Evolutionary conservation across 2,797 vertebrate species (phyloP).

Genomic region (Cygnus olor): DNA sequence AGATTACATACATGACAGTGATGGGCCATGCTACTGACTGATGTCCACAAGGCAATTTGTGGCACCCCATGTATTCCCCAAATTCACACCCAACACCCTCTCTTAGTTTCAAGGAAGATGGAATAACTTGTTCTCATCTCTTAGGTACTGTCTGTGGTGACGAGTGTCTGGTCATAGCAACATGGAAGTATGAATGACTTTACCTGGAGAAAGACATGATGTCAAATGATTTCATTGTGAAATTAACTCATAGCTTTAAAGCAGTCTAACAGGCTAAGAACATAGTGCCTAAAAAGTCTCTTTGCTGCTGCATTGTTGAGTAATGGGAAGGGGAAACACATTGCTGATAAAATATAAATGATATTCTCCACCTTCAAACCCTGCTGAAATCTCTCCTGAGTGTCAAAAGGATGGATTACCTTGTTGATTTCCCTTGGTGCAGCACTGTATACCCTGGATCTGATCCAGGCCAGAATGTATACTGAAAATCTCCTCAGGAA

Average conservation of each 20-base stretch:
- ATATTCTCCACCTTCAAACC: constrained; percentile 9
- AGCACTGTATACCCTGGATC: neutral
- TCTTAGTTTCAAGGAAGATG: neutral
- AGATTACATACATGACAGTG: rapidly evolving
- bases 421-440: neutral
- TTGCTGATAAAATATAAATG: constrained; percentile 26
- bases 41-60: neutral
- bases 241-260: neutral
- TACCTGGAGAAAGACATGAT: neutral
- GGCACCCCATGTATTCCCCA: neutral
- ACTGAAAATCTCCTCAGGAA: constrained; percentile 22
- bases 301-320: neutral
- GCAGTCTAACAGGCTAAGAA: neutral
- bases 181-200: neutral
- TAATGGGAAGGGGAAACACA: neutral
- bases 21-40: rapidly evolving
- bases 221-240: neutral
- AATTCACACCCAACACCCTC: neutral
- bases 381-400: neutral
- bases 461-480: neutral
- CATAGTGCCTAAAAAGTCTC: neutral
- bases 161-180: neutral
- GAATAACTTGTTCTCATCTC: neutral
- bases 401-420: neutral
- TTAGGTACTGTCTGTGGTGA: neutral